Base-by-base conservation (phyloP, 2,797 vertebrate genomes). In the Bradypus variegatus region DNA sequence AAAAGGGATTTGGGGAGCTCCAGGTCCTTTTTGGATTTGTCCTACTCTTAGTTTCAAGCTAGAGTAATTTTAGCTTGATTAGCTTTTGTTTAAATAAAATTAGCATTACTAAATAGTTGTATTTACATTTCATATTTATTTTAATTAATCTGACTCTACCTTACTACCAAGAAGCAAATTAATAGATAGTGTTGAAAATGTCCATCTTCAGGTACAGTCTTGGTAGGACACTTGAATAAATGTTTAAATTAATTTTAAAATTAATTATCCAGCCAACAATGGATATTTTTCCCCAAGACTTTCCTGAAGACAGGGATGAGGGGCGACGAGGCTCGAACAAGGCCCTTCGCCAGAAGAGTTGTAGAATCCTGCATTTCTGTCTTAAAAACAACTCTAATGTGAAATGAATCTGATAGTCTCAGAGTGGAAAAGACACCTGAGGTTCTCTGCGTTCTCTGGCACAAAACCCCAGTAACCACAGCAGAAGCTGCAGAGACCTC, bases 221-320 rank as follows among this genome's bases (percentile, higher is more conserved):
- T 5, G 33, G 33, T 13, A 53, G 50, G n/a, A 38, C 2, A 18
- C 38, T 53, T 27, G 3, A 0, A 1, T 16, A n/a, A 12, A 1
- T 8, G 16, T 72, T 79, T 53, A 2, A 67, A 31, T 67, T 62
- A n/a, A 53, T 48, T 29, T 48, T 62, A 72, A 70, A 69, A 36
- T 25, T 53, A 21, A 15, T 36, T 53, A 41, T 7, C 21, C 62
- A 45, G 41, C 41, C 41, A 45, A 45, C 41, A 45, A 8, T 45
- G 41, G 8, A 45, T 45, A 45, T 45, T 45, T 45, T 45, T 45
- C 55, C 55, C 16, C 55, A 19, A 55, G 29, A 6, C 69, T 72
- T 87, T 62, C 76, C 64, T 69, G 76, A 53, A 53, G 1, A 15
- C 5, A 33, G 53, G 1, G 14, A 48, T 25, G 21, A 19, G 3